Evolutionary conservation across 2,797 vertebrate species (phyloP), one percentile per base, ranked within the genome.

Genomic region (Lophius americanus): DNA sequence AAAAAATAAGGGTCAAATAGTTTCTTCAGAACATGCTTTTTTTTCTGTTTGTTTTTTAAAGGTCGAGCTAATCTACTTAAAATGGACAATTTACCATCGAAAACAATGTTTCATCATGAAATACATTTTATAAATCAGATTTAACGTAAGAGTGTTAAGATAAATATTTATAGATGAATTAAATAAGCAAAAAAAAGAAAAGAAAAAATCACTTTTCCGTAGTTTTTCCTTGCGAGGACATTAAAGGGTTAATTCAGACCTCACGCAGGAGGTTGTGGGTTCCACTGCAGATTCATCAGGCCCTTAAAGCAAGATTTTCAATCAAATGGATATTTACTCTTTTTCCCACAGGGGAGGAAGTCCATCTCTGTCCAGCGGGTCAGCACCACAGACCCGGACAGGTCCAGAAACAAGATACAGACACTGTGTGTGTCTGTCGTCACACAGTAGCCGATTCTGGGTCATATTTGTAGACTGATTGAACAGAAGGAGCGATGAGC

Each of bases 391-490:
- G 52, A 58, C 67, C 67, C 77, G 67, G 48, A 84, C 35, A 64
- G 70, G 58, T 77, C 66, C 75, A 36, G 64, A 73, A 75, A 8
- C 78, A 75, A 81, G 79, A 78, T 78, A 69, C 64, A 86, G 84
- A 70, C 64, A 82, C 68, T 23, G 23, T 23, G 23, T 23, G 23
- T 23, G 11, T 61, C 71, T 66, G 83, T 76, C 74, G 73, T 70
- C 59, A 65, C 50, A 73, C 38, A 43, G 72, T 44, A 58, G 72
- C 71, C 53, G 75, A 49, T 36, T 64, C 36, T 36, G 32, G 64
- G 35, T 71, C 13, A 48, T 52, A 43, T 66, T 78, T 68, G 80
- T 70, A 51, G 64, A 69, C 4, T 71, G 48, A 62, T 68, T 69
- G 44, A 78, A 79, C 5, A 8, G 48, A 76, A 58, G 49, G 62